These are phyloP conservation scores for Listronotus bonariensis DNA, from an alignment of 1,140 invertebrate genomes.

Conservation along the genomic window DNA sequence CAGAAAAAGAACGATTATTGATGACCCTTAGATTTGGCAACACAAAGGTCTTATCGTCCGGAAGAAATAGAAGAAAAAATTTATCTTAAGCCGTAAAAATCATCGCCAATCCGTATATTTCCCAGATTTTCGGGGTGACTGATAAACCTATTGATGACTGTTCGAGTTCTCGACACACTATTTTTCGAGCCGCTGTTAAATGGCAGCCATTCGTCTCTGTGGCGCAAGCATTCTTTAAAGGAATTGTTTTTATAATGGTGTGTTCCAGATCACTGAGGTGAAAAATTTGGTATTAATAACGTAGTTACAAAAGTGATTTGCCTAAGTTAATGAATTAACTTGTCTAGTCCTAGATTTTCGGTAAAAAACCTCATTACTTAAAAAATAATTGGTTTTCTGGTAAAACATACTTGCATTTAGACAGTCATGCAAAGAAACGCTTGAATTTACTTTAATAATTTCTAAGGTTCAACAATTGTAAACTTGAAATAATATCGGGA, in stretches of 20 bases:
- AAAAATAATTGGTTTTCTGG: too few relatives aligned
- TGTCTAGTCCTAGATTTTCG: too few relatives aligned
- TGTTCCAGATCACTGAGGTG: slow-evolving; percentile 27
- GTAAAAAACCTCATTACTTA: too few relatives aligned
- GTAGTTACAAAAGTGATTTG: too few relatives aligned
- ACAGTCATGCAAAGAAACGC: too few relatives aligned
- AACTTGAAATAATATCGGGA: too few relatives aligned
- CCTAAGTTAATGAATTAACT: too few relatives aligned
- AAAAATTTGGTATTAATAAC: slow-evolving; percentile 4
- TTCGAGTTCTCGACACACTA: slow-evolving; percentile 48
- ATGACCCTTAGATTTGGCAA: slow-evolving; percentile 52
- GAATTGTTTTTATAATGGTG: slow-evolving; percentile 38
- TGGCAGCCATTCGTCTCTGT: slow-evolving; percentile 30
- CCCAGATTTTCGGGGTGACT: slow-evolving; percentile 49
- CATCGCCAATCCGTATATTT: slow-evolving; percentile 52
- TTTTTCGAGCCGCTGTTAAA: slow-evolving; percentile 42
- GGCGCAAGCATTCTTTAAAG: slow-evolving; percentile 27
- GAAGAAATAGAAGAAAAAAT: slow-evolving; percentile 50
- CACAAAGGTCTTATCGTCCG: slow-evolving; percentile 54
- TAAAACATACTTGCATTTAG: too few relatives aligned
- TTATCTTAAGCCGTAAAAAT: slow-evolving; percentile 44
- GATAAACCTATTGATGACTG: slow-evolving; percentile 54
- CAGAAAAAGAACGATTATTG: slow-evolving; percentile 44
- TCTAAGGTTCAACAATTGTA: too few relatives aligned
- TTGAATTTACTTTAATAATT: too few relatives aligned